Base-by-base conservation (phyloP, 2,888 invertebrate species). In the Chymomyza amoena region DNA sequence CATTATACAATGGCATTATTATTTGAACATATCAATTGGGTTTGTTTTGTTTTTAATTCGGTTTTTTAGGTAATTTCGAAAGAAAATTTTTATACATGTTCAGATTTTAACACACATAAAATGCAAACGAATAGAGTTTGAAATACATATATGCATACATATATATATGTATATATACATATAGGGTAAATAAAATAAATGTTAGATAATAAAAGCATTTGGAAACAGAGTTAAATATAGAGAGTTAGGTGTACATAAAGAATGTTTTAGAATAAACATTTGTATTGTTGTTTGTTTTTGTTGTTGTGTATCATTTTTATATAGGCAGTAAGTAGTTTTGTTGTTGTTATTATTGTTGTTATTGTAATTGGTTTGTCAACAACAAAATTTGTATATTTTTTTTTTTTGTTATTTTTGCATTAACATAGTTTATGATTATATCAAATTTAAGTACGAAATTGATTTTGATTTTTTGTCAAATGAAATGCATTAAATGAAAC, bases 131-230 rank as follows among this genome's bases (percentile, higher is more conserved):
- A 84, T 76, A 75, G 74, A 76, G 68, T 83, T 79, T 70, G 69
- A 77, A 78, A 66, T 51, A 50, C 45, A 60, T 15, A 36, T 67
- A 45, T 59, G 39, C 60, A 36, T 57, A 63, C 50, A 59, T 20
- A 64, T 36, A 59, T 59, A 63, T 64, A 60, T 36, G 62, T 71
- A 63, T 59, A 69, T 68, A 71, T 75, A 78, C 78, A 83, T 80
- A 81, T 76, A 79, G 75, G 80, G 15, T 76, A 84, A 83, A 82
- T 84, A 80, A 84, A 85, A 86, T 86, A 84, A 85, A 83, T 85
- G 70, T 83, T 84, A 84, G 72, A 76, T 80, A 82, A 78, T 78
- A 84, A 84, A 84, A 83, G 80, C 84, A 85, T 76, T 80, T 66
- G 59, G 60, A 61, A 62, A 70, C 54, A 64, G 59, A 70, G 56